These are phyloP conservation scores for Galaxea fascicularis DNA, from an alignment of 92 coral and sea anemone species.

Conservation along the genomic window DNA sequence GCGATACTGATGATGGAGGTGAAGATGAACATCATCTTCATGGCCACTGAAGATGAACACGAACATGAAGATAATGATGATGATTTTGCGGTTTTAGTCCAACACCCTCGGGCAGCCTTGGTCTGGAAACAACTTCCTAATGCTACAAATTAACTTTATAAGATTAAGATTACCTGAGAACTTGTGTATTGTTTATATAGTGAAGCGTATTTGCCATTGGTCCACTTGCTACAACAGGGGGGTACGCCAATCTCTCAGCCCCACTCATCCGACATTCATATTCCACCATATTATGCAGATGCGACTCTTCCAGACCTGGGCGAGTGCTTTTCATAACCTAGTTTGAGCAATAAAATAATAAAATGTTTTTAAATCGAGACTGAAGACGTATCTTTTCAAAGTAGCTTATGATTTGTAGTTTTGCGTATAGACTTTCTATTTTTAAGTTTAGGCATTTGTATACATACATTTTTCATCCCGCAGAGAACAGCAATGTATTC, in stretches of 20 bases:
- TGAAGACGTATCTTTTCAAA: neutral
- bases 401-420: too few relatives aligned
- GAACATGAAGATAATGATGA: too few relatives aligned
- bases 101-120: too few relatives aligned
- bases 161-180: conserved; percentile 73
- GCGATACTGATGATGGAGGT: too few relatives aligned
- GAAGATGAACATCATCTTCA: too few relatives aligned
- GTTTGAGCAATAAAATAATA: neutral
- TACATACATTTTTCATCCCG: too few relatives aligned
- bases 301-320: conserved; percentile 92
- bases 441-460: too few relatives aligned
- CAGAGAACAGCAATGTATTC: too few relatives aligned
- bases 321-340: conserved; percentile 86
- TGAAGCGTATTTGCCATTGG: conserved; percentile 93
- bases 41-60: too few relatives aligned
- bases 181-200: conserved; percentile 87
- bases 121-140: too few relatives aligned
- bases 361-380: neutral
- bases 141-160: neutral
- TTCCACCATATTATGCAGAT: conserved; percentile 82
- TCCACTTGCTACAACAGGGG: conserved; percentile 99
- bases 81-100: too few relatives aligned
- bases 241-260: conserved; percentile 91
- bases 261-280: conserved; percentile 90
- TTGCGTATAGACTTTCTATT: too few relatives aligned